Evolutionary conservation across 2,888 invertebrate genomes (phyloP), one percentile per base, ranked within the genome.

Genomic region (Drepana falcataria): DNA sequence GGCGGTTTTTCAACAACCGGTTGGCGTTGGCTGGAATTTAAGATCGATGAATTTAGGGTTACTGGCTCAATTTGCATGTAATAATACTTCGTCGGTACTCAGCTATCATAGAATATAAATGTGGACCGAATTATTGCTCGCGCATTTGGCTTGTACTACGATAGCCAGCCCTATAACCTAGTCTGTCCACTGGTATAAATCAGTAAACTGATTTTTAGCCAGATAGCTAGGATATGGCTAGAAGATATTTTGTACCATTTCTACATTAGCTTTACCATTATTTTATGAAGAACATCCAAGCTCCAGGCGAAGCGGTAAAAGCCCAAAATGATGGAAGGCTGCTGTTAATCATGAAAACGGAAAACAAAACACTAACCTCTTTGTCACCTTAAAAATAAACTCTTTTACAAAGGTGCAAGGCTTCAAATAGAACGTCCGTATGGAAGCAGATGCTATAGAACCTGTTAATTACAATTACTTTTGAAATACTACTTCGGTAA

Each of bases 401-500:
- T 41, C 60, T 35, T 59, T 3, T 58, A 66, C 69, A 57, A 51
- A 68, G 61, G 5, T 6, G 0, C 4, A 37, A 37, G 4, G 40
- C 0, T 0, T 35, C 59, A 65, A 60, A 55, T 56, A 49, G 48
- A 4, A 48, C 48, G n/a, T 1, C 7, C 35, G 48, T 53, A 40
- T 49, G 35, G 48, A 53, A 61, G 78, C 84, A 86, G 83, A 84
- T 85, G 87, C 69, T 66, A 66, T 55, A 58, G 75, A 81, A 80
- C 83, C 80, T 77, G 84, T 80, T 86, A 85, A 87, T 86, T 84
- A 81, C 71, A 65, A 71, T 76, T 70, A 79, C 79, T 80, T 83
- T 76, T 75, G 70, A 75, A 81, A 79, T 66, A 84, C 83, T 79
- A 83, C 83, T 83, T 80, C 71, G 66, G 72, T 75, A 78, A 81